Conservation (phyloP, 1,140 invertebrate species). For the Druon quercuslanigerum region DNA sequence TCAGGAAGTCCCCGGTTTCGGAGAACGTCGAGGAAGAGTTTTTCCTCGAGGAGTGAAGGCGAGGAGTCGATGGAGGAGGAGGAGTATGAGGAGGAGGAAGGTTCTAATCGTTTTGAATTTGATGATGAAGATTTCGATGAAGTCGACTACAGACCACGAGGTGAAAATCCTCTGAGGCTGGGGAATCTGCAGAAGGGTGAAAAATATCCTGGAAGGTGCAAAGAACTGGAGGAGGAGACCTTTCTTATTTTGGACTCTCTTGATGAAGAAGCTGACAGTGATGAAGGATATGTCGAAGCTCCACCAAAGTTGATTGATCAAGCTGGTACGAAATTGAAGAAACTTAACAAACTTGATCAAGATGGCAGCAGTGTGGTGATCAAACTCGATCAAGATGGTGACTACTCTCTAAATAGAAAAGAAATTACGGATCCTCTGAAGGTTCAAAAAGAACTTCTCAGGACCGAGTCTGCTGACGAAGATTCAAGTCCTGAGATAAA, state of each 20-base stretch:
- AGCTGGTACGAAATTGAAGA: constrained; percentile 49
- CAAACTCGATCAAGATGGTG: constrained; percentile 6
- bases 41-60: constrained; percentile 59
- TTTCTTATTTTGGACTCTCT: constrained; percentile 67
- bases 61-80: constrained; percentile 67
- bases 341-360: constrained; percentile 34
- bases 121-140: constrained; percentile 72
- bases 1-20: constrained; percentile 66
- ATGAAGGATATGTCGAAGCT: constrained; percentile 77
- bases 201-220: constrained; percentile 36
- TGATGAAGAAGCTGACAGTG: constrained; percentile 73
- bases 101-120: constrained; percentile 68
- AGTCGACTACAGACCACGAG: constrained; percentile 71
- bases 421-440: too few species aligned
- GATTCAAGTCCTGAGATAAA: too few species aligned
- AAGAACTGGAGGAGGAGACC: constrained; percentile 46
- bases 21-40: constrained; percentile 60
- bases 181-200: constrained; percentile 45
- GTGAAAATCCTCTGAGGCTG: constrained; percentile 61
- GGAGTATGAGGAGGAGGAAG: constrained; percentile 56
- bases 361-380: not conserved
- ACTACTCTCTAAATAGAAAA: too few species aligned
- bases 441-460: too few species aligned
- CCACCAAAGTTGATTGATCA: constrained; percentile 66
- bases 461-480: too few species aligned